Conservation (phyloP, 2,113 vertebrate genomes). For the Oenanthe melanoleuca region DNA sequence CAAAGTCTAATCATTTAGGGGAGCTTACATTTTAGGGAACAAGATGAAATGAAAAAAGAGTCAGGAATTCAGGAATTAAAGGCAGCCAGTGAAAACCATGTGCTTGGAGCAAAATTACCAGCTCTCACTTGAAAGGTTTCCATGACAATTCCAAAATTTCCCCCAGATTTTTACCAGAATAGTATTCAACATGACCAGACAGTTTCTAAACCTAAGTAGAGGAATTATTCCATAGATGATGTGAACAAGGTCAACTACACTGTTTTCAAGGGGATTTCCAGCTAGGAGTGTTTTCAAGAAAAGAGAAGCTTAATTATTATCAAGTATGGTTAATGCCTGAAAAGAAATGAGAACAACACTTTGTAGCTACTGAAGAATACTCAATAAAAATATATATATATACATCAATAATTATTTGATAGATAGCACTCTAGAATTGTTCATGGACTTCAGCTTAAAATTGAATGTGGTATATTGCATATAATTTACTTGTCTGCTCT, state of each 20-base stretch:
- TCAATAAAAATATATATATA: neutral
- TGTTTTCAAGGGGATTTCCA: neutral
- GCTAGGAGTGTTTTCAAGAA: neutral
- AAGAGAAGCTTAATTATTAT: neutral
- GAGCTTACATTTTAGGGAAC: neutral
- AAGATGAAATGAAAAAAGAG: neutral
- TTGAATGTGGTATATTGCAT: fast-evolving
- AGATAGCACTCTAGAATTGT: neutral
- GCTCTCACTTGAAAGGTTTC: neutral
- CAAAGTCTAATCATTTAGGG: neutral
- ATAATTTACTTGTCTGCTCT: neutral
- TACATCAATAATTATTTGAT: neutral
- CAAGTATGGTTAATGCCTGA: neutral
- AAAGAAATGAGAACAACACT: neutral
- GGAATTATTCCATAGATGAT: neutral
- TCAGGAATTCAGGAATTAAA: neutral
- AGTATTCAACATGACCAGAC: neutral
- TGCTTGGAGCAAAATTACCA: neutral
- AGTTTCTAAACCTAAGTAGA: neutral
- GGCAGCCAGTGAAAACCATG: neutral
- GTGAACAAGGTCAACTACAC: neutral
- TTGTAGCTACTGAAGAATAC: neutral
- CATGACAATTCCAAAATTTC: neutral
- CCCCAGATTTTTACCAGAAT: neutral
- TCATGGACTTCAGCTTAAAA: neutral